These are phyloP conservation scores for Brachyptera putata DNA, from an alignment of 2,888 invertebrate species.

Conservation along the genomic window DNA sequence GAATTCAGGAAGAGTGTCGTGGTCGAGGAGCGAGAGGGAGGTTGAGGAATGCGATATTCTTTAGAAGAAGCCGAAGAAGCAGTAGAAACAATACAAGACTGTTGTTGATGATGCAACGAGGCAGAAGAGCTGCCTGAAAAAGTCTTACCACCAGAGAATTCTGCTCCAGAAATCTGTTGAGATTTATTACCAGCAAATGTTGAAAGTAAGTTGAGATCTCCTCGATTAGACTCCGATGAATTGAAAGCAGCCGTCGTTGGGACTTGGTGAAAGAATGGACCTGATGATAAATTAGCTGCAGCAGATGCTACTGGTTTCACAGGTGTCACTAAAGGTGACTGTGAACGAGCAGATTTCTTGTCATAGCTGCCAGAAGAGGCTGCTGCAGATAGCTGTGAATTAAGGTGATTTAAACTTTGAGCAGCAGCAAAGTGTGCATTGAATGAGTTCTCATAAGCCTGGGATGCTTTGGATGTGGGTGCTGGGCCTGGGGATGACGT, in stretches of 20 bases:
- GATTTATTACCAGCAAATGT: slow-evolving; percentile 24
- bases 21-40: slow-evolving; percentile 47
- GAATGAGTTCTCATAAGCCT: slow-evolving; percentile 60
- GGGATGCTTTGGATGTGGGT: slow-evolving; percentile 52
- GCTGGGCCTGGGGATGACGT: slow-evolving; percentile 57
- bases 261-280: slow-evolving; percentile 61
- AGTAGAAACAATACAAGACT: slow-evolving; percentile 70
- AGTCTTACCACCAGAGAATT: slow-evolving; percentile 52
- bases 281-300: slow-evolving; percentile 49
- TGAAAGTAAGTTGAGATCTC: slow-evolving; percentile 26
- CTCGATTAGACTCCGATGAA: slow-evolving; percentile 46
- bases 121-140: slow-evolving; percentile 43
- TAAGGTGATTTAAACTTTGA: slow-evolving; percentile 56
- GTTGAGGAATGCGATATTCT: slow-evolving; percentile 59
- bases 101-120: slow-evolving; percentile 55
- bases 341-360: slow-evolving; percentile 27
- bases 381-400: slow-evolving; percentile 56
- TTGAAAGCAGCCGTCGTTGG: slow-evolving; percentile 52
- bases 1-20: slow-evolving; percentile 24
- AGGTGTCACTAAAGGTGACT: slow-evolving; percentile 43
- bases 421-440: slow-evolving; percentile 66
- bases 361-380: slow-evolving; percentile 23
- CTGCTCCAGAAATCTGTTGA: slow-evolving; percentile 26
- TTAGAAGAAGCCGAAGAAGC: slow-evolving; percentile 54
- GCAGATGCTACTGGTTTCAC: slow-evolving; percentile 49